A percentile compares a stretch with the other conserved stretches of the same genome.
Conservation (phyloP, 2,797 vertebrate species). For the Orientallactaga sibirica region DNA sequence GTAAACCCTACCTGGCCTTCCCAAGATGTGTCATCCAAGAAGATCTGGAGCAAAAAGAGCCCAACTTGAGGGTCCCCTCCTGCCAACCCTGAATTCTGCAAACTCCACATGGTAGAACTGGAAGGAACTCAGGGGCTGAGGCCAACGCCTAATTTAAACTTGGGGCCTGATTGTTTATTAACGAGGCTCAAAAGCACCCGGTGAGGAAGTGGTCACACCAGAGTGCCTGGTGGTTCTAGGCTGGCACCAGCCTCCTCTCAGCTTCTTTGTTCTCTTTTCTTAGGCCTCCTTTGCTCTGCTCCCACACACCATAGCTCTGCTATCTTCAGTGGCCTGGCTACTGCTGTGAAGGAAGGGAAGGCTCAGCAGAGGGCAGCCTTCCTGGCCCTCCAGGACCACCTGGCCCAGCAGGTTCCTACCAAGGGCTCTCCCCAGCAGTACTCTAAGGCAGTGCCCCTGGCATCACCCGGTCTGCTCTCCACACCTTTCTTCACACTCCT, state of each 20-base stretch:
- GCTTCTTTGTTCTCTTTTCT: background rate
- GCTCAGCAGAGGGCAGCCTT: background rate
- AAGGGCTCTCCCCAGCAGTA: background rate
- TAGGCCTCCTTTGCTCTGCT: background rate
- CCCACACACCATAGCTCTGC: background rate
- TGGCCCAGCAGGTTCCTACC: background rate
- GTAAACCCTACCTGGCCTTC: background rate
- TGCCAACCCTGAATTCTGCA: background rate
- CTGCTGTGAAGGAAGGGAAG: background rate
- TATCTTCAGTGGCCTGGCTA: background rate
- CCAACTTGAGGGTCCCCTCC: background rate
- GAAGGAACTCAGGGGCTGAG: background rate
- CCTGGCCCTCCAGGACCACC: rapidly evolving
- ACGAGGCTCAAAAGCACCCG: background rate
- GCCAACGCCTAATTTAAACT: background rate
- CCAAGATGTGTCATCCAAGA: background rate
- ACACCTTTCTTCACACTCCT: conserved; percentile 21
- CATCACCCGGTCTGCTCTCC: background rate
- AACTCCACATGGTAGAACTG: background rate
- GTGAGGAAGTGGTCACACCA: background rate
- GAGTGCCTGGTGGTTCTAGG: background rate
- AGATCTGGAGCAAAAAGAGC: conserved; percentile 12
- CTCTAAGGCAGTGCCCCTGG: background rate
- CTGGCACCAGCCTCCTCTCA: too few species aligned
- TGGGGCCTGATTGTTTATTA: background rate